Percentiles rank a stretch among this genome's conserved stretches.
Evolutionary conservation across 1,140 invertebrate genomes (phyloP).

Genomic region (Zaprionus camerounensis): DNA sequence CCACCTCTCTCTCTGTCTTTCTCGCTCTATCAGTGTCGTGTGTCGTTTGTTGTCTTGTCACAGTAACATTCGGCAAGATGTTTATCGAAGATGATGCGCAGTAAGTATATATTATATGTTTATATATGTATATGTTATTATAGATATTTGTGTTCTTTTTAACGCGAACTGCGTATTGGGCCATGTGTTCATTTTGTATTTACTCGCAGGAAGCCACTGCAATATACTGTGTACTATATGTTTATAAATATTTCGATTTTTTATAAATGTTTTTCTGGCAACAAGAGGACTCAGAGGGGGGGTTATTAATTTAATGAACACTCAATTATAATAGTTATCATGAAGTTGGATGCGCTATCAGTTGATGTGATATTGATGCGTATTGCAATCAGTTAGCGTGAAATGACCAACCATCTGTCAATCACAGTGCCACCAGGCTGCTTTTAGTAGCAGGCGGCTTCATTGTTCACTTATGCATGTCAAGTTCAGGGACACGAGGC

Average conservation of each 20-base stretch:
- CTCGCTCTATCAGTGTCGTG: slow-evolving; percentile 8
- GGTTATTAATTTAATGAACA: neutral
- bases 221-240: slow-evolving; percentile 1
- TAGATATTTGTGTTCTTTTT: slow-evolving; percentile 4
- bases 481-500: slow-evolving; percentile 46
- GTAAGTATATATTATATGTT: slow-evolving; percentile 66
- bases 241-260: neutral
- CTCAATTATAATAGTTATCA: neutral
- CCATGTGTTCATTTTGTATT: slow-evolving; percentile 22
- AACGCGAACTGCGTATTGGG: slow-evolving; percentile 7
- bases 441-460: neutral
- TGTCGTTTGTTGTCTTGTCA: slow-evolving; percentile 7
- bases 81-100: slow-evolving; percentile 84
- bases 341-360: neutral
- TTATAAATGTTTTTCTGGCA: neutral
- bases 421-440: slow-evolving; percentile 15
- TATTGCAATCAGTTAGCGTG: slow-evolving; percentile 18
- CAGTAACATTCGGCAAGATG: slow-evolving; percentile 64
- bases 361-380: slow-evolving; percentile 28
- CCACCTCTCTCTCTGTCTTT: slow-evolving; percentile 15
- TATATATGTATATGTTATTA: slow-evolving; percentile 10
- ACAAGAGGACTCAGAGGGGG: neutral
- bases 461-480: neutral
- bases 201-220: neutral
- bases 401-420: slow-evolving; percentile 23